Base-by-base conservation (phyloP, 2,113 vertebrate species). In the Solea senegalensis region DNA sequence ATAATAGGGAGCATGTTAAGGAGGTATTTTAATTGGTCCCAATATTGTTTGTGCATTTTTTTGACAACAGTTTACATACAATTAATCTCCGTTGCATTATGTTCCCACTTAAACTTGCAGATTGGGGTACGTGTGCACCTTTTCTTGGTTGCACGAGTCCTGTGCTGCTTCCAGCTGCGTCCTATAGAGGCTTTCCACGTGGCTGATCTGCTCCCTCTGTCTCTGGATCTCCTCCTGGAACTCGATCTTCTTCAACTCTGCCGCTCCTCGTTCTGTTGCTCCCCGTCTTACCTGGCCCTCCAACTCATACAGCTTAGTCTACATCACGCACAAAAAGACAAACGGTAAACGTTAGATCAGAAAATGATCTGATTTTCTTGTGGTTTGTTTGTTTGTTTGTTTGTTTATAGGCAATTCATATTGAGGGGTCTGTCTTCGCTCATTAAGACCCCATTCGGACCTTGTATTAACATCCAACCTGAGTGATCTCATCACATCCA, bases 181-280 rank as follows among this genome's bases (percentile, higher is more conserved):
- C 83, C 76, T 94, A 79, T 96, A 95, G 57, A 94, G 85, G 12
- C 76, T 93, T 82, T 96, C 95, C 14, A 96, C 94, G 53, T 86
- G 91, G 75, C 87, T 89, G 0, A 97, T 94, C 73, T 97, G 94
- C 44, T 96, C 90, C 1, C 83, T 92, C 65, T 96, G 96, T 76
- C 92, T 96, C 61, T 92, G 90, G 27, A 96, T 89, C 70, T 96
- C 94, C 3, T 94, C 94, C 87, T 96, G 95, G 69, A 95, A 96
- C 86, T 96, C 95, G 0, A 90, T 95, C 88, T 96, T 97, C 72
- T 96, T 95, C 64, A 95, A 65, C 72, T 98, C 95, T 15, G 94
- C 95, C 0, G 91, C 94, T 0, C 94, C 93, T 15, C 94, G 86
- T 81, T 98, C 97, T 0, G 83, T 94, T 0, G 92, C 93, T 0